Evolutionary conservation across 1,140 invertebrate genomes (phyloP), one percentile per base, ranked within the genome.

Genomic region (Drosophila busckii): DNA sequence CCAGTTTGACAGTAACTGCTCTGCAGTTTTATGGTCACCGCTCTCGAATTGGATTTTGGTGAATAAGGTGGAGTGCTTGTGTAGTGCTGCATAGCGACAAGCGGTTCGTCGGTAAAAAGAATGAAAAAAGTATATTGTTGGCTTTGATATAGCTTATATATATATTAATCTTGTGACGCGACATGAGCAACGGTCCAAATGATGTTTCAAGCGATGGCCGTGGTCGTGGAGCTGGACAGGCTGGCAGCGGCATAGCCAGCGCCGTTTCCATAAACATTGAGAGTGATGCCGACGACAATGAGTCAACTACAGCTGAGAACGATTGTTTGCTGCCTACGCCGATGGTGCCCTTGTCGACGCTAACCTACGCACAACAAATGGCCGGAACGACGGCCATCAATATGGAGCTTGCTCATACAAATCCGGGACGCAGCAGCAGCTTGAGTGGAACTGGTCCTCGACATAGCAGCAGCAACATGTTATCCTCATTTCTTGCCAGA

Each of bases 261-360:
- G 62, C 49, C 12, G 55, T 82, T n/a, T 40, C 64, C 28, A 80
- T 80, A 26, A 49, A 26, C 46, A 82, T 82, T 22, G 75, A 82
- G n/a, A 83, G 76, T 22, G 75, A 62, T 8, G 19, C 32, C 17
- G 59, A 80, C 13, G 65, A 82, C 52, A 82, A 82, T 82, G 65
- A 83, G 31, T 82, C 75, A 62, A 82, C 76, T 0, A 69, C 70
- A n/a, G 75, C 73, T 22, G 73, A 82, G 20, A 32, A 82, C 22
- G 75, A 75, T 35, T 75, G 40, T 28, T 23, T 82, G 29, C 61
- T 82, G 32, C 75, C 75, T 8, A 22, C 69, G 26, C 23, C 53
- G 15, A 26, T 13, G 23, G 3, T 32, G 35, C 50, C 8, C 22
- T 40, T 34, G 28, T 38, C 67, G 1, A 29, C 44, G 23, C 37